Base-by-base conservation (phyloP, 2,888 invertebrate genomes). In the Cantharis rufa region DNA sequence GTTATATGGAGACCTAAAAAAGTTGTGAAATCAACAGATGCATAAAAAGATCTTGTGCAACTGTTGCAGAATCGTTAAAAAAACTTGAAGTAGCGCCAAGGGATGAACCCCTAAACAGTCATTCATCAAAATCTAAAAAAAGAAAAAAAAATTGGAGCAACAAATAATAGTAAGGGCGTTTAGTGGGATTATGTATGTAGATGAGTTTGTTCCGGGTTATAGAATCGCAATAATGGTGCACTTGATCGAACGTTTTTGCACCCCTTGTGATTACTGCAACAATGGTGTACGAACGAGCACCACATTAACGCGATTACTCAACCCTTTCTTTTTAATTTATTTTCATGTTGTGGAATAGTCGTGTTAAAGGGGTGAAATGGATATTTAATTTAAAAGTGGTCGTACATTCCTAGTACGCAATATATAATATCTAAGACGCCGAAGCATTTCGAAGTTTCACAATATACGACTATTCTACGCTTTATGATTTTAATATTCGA, bases 61-160 rank as follows among this genome's bases (percentile, higher is more conserved):
- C 85, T 86, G 86, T 83, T 83, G 76, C 79, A 80, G 80, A 84
- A 83, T 78, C 80, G 64, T 28, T 61, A 62, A 71, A 85, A 85
- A 85, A 85, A 85, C 83, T 82, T 74, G 79, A 79, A 80, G 81
- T 82, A 82, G 82, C 83, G 81, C 76, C 80, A 71, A 80, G 81
- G 81, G 82, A 76, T 61, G 21, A 15, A 72, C 76, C 74, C 78
- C 76, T 74, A 81, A 80, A 82, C 79, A 78, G 80, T 80, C 82
- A 83, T 85, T 84, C 83, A 84, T 84, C 82, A 82, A 81, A 80
- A 83, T 77, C 79, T 80, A 80, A 78, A 83, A 84, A 24, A 24
- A 24, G 1, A 24, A 24, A 24, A 24, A 80, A 79, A 80, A 81
- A 78, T 72, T 75, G 75, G 72, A 78, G 78, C 74, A 78, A 78